Evolutionary conservation across 2,797 vertebrate species (phyloP), one percentile per base, ranked within the genome.

Genomic region (Xyrichtys novacula): DNA sequence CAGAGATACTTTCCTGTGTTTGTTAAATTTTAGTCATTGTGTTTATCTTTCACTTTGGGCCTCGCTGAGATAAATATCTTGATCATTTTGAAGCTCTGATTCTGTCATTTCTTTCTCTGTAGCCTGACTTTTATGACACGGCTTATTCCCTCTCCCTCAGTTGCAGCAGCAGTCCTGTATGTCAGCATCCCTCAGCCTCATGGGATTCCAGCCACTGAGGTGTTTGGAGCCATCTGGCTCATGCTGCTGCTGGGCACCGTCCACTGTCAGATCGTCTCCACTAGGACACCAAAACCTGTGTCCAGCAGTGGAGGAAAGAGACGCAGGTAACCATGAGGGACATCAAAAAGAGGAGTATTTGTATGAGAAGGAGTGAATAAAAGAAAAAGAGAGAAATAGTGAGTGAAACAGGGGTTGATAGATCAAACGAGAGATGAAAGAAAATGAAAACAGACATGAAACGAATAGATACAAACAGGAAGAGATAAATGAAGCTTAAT

Each of bases 201-300:
- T 88, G 94, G 91, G 80, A 95, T 99, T 85, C 97, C 98, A n/a
- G 90, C 94, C 81, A 99, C 96, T 0, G 98, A 99, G 92, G 96
- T 99, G 82, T 94, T 96, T 26, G 96, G 96, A 64, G 96, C 95
- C 14, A 40, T 96, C 91, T 98, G 96, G 96, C 95, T 99, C 39
- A 99, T 99, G 98, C 78, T 99, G 91, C 94, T 99, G 46, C 92
- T 99, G 79, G 98, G 97, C 79, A 98, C 97, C 38, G 98, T 99
- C 67, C 98, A 99, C 85, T 99, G 98, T 92, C 97, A 99, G 95
- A 99, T 99, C 65, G 98, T 99, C 79, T 99, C 98, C 81, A 99
- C 98, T 50, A 89, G 97, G 74, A 99, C 96, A 10, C 97, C 97
- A 10, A 99, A 98, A 74, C 94, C 96, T 2, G 65, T 91, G 65